phyloP scores from a whole-genome alignment of 1,140 invertebrate genomes.

The Drosophila repleta region DNA sequence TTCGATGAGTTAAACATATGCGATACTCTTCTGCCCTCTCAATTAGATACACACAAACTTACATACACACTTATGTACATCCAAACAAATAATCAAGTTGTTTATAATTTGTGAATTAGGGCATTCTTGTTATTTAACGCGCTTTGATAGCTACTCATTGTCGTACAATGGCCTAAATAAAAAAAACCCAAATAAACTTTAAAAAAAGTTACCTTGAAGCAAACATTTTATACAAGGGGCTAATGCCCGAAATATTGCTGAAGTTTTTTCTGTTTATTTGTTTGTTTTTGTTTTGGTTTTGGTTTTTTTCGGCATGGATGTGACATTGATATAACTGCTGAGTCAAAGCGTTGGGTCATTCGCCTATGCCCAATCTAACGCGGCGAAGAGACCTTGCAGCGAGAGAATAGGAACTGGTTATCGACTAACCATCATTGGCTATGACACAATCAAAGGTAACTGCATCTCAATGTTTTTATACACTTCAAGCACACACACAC shows the following conservation, averaged over 20 bases:
- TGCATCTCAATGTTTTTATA: conserved; percentile 5
- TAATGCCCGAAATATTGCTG: conserved; percentile 47
- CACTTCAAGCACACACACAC: too few species aligned
- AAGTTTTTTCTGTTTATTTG: conserved; percentile 29
- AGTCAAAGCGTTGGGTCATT: conserved; percentile 74
- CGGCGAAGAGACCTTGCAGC: background rate
- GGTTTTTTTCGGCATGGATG: conserved; percentile 31
- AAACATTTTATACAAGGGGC: conserved; percentile 42
- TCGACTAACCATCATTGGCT: background rate
- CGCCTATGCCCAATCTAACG: conserved; percentile 27
- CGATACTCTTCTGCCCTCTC: background rate
- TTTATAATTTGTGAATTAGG: conserved; percentile 10
- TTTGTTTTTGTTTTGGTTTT: conserved; percentile 31
- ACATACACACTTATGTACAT: too few species aligned
- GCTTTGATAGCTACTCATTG: conserved; percentile 31
- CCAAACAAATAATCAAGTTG: background rate
- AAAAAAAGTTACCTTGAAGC: conserved; percentile 51
- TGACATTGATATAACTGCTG: conserved; percentile 73
- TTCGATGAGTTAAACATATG: background rate
- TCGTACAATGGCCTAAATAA: conserved; percentile 45
- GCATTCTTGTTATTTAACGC: background rate
- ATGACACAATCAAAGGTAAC: conserved; percentile 19
- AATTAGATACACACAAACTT: too few species aligned
- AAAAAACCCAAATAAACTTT: conserved; percentile 14
- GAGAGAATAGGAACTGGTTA: conserved; percentile 8